Percentiles rank a stretch among this genome's conserved stretches.
These are phyloP conservation scores for Orussus abietinus DNA, from an alignment of 1,140 invertebrate species.

Conservation along the genomic window DNA sequence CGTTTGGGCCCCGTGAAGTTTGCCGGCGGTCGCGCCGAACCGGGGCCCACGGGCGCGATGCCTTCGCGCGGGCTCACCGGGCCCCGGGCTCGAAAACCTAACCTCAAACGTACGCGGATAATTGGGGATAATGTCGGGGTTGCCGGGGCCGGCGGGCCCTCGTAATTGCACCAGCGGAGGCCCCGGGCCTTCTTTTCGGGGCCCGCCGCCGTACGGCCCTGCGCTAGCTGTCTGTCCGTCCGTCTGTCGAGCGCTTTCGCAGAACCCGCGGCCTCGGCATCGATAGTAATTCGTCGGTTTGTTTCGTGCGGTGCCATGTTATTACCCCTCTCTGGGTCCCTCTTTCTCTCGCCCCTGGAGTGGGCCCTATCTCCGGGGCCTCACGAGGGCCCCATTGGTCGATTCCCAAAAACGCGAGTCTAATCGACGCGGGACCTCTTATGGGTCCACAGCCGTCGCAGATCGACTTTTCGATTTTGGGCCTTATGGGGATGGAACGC, in stretches of 20 bases:
- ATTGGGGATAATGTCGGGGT: constrained; percentile 49
- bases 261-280: constrained; percentile 28
- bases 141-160: constrained; percentile 26
- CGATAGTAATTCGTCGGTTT: constrained; percentile 38
- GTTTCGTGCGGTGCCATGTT: constrained; percentile 39
- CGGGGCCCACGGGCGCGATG: not conserved
- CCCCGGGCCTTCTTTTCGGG: constrained; percentile 33
- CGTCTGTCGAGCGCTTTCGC: constrained; percentile 32
- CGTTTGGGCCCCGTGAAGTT: constrained; percentile 26
- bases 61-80: constrained; percentile 20
- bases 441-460: no score
- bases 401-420: no score
- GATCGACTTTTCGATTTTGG: no score
- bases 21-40: constrained; percentile 17
- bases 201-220: constrained; percentile 19
- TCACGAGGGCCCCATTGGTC: no score
- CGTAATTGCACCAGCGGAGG: constrained; percentile 48
- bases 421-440: no score
- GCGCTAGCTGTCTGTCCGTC: constrained; percentile 28
- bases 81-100: constrained; percentile 40
- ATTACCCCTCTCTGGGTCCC: no score
- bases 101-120: constrained; percentile 46
- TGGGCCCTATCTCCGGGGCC: no score
- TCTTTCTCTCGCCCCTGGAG: no score
- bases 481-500: no score